Conservation (phyloP, 2,888 invertebrate species). For the Xestia sexstrigata region DNA sequence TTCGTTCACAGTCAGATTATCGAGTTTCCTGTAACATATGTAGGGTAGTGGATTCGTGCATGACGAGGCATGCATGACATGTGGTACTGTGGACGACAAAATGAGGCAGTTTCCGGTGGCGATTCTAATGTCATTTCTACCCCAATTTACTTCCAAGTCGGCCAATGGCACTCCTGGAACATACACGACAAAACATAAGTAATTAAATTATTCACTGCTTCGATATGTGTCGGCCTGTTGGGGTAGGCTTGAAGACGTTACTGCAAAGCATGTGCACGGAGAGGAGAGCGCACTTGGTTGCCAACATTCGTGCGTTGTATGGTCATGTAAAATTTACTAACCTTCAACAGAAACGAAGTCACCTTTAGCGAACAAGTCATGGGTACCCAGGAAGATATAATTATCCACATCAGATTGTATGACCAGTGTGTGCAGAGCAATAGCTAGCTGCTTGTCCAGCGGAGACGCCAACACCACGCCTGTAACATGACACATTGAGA, state of each 20-base stretch:
- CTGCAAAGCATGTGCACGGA: neutral
- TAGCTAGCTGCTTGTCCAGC: neutral
- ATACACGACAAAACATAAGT: neutral
- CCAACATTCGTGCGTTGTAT: neutral
- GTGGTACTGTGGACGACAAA: rapidly evolving
- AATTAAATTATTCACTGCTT: neutral
- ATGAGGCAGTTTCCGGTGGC: neutral
- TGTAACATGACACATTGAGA: conserved; percentile 17
- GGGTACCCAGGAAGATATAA: conserved; percentile 31
- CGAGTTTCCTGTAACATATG: conserved; percentile 36
- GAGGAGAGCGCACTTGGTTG: neutral
- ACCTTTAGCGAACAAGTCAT: conserved; percentile 29
- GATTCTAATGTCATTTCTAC: rapidly evolving
- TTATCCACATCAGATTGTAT: rapidly evolving
- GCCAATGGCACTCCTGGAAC: conserved; percentile 30
- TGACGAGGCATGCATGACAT: neutral
- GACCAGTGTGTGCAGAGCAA: neutral
- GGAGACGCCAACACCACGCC: conserved; percentile 43
- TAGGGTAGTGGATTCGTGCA: neutral
- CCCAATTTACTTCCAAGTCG: neutral
- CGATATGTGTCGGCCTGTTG: too few species aligned
- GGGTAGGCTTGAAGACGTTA: too few species aligned
- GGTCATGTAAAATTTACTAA: conserved; percentile 10
- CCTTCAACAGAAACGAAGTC: conserved; percentile 47
- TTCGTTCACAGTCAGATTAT: conserved; percentile 26